Evolutionary conservation across 30 jellyfish, hydroid and myxozoan species (phyloP), one percentile per base, ranked within the genome.

Genomic region (Catostylus mosaicus): DNA sequence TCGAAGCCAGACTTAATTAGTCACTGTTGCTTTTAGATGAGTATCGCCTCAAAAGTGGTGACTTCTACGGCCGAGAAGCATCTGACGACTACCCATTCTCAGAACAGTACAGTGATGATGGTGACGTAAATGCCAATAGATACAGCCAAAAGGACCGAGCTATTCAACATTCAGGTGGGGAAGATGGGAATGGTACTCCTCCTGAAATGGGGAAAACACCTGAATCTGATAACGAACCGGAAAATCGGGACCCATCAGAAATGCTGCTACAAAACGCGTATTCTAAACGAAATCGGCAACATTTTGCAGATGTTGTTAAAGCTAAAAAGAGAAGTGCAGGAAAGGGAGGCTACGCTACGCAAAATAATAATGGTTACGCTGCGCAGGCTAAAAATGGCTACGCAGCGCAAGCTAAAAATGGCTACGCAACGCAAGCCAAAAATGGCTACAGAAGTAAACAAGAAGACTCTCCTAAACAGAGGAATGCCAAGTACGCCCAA

Each of bases 21-120:
- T 43, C 16, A 6, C 56, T 43, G 8, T 46, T 14, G 18, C 1
- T 73, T 73, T 5, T 26, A 73, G 84, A 73, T 33, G 84, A 73
- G 27, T 73, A 73, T 73, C 84, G 84, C 9, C 84, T 73, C 71
- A 38, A 52, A 35, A 73, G 84, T 52, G 67, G 46, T 43, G 50
- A 48, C 30, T 73, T 10, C 27, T 73, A 38, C 23, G 30, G 52
- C 36, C 27, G 52, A 47, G 84, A 73, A 30, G 33, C 33, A 16
- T 45, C 84, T 23, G 73, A 73, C 11, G 48, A 46, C 69, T 45
- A 3, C 50, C 59, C 73, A 0, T 52, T 23, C 30, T 73, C 84
- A 38, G 84, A 48, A 19, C 73, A 48, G 56, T 54, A 45, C 22
- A 73, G 84, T 30, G 84, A 47, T 23, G 84, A 48, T 10, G 69